Evolutionary conservation across 37 sponge, comb jelly and placozoan genomes (phyloP), one percentile per base, ranked within the genome.

Genomic region (Beroe ovata): DNA sequence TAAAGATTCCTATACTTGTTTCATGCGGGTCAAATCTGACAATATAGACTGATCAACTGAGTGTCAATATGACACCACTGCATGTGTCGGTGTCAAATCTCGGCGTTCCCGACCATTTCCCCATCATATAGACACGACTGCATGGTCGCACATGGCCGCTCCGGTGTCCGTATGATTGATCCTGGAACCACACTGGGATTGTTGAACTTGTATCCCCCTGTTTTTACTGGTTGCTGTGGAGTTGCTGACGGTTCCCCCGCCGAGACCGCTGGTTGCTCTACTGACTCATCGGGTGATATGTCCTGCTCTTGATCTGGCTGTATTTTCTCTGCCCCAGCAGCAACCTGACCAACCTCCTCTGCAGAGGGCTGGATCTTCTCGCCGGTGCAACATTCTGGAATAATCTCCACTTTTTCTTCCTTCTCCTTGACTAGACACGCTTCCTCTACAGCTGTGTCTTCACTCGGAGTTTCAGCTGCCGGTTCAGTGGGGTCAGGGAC

Each of bases 171-270:
- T 0, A 77, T 42, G 23, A 77, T 77, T 42, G 84, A 77, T 1
- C 84, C 84, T 6, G 84, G 84, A 21, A 77, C 84, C 8, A 77
- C 38, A 14, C 28, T 40, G 22, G 84, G 84, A 54, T 77, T 77
- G 8, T 35, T 35, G 20, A 21, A 30, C 30, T 66, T 66, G 18
- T 11, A 25, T 1, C 32, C 32, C 16, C 36, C 34, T 30, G 16
- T 33, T 11, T 16, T 6, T 26, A 37, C 36, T 4, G 6, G 63
- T 16, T 16, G 20, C 3, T 16, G 23, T 18, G 25, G 16, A 29
- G 69, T 32, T 2, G 69, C 16, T 25, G 1, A 14, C 29, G 63
- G 63, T 3, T 34, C 34, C 18, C 34, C 36, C 2, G 25, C 69
- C 14, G 69, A 18, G 30, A 16, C 34, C 23, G 29, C 28, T 62